A percentile compares a stretch with the other conserved stretches of the same genome.
Evolutionary conservation across 2,113 vertebrate genomes (phyloP).

Genomic region (Stercorarius parasiticus): DNA sequence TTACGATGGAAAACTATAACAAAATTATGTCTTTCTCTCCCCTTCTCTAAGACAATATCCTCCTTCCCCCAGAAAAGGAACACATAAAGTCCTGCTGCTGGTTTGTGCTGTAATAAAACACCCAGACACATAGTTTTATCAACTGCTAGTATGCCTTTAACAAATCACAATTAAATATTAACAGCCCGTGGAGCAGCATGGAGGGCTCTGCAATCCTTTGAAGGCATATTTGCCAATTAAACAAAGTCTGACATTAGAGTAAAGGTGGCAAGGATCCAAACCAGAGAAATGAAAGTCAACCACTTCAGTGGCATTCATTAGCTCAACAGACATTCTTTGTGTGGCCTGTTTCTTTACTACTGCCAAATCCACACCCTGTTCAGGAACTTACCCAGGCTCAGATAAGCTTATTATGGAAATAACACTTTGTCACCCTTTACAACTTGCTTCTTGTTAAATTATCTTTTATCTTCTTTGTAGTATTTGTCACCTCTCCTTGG

Average conservation of each 20-base stretch:
- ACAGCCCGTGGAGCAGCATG: conserved; percentile 70
- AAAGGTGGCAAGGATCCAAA: conserved; percentile 84
- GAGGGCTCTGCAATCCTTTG: conserved; percentile 74
- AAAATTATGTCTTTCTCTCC: not conserved
- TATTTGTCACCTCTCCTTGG: conserved; percentile 77
- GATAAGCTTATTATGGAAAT: conserved; percentile 86
- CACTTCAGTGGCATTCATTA: conserved; percentile 82
- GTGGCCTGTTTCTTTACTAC: conserved; percentile 78
- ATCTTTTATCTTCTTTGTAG: conserved; percentile 80
- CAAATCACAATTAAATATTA: conserved; percentile 82
- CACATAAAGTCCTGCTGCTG: conserved; percentile 46
- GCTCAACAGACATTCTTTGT: conserved; percentile 81
- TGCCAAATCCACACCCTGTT: conserved; percentile 83
- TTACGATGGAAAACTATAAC: not conserved
- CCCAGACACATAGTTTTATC: conserved; percentile 69
- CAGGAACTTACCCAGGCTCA: conserved; percentile 74
- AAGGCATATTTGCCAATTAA: conserved; percentile 84
- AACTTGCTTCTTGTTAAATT: conserved; percentile 81
- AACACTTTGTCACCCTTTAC: conserved; percentile 81
- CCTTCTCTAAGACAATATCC: not conserved
- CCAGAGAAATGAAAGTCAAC: conserved; percentile 81
- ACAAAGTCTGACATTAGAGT: conserved; percentile 78
- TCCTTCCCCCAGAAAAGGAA: not conserved
- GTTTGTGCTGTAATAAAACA: conserved; percentile 70
- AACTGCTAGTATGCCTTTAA: conserved; percentile 75